Base-by-base conservation (phyloP, 1,140 invertebrate species). In the Phthorimaea operculella region DNA sequence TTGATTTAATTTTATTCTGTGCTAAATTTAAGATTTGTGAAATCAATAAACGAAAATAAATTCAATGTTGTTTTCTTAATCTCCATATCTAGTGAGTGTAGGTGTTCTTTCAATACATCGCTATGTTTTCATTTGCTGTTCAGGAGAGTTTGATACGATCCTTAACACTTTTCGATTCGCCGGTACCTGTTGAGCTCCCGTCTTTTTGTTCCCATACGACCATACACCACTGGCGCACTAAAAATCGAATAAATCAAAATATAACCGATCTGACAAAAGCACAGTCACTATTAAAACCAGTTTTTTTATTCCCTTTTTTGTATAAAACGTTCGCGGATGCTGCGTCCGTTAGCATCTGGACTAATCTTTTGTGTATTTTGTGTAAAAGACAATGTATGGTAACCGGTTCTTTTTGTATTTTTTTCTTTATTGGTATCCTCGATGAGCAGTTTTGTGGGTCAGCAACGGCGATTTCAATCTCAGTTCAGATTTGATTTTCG, bases 221-320 rank as follows among this genome's bases (percentile, higher is more conserved):
- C 67, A 62, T 64, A 64, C 68, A 60, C 64, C 55, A 62, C 55
- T 64, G 70, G 63, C 62, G 69, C 63, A 76, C 73, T 81, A 84
- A 83, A 84, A 84, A 82, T 82, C 74, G 72, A 77, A 84, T 84
- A 84, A 84, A 84, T 84, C 79, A 84, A 80, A 83, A 79, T 82
- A 50, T 55, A 82, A 76, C 77, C 76, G 77, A 84, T 83, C 72
- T 63, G 54, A 78, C 80, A 80, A 84, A 79, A 72, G 73, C 72
- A 72, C 72, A 79, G 79, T 79, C 76, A 78, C 56, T 65, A 72
- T 68, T 71, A 67, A 72, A 83, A 82, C 73, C 73, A 66, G 75
- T 76, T 79, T 71, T 72, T 66, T 68, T 69, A 62, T 57, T 70
- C 54, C 54, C 60, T 53, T 60, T 64, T 63, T 58, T 57, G 51